Percentiles rank a stretch among this genome's conserved stretches.
Conservation (phyloP, 2,797 vertebrate species). For the Gymnocypris eckloni region DNA sequence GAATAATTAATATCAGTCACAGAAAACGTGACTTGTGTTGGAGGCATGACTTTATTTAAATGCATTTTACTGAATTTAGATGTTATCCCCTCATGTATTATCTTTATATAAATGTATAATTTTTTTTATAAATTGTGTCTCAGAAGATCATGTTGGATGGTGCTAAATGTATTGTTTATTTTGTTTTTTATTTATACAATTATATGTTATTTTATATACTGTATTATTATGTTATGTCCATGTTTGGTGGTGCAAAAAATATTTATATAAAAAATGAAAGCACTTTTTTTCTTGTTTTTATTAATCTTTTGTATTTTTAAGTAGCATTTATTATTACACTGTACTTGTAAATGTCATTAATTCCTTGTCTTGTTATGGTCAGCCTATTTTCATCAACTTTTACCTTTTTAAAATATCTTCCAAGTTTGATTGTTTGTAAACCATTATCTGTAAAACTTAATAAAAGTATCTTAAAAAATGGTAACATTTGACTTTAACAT, state of each 20-base stretch:
- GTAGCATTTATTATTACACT: background rate
- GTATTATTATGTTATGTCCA: background rate
- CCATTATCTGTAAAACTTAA: background rate
- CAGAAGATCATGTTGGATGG: background rate
- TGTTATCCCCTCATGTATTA: background rate
- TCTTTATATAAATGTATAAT: background rate
- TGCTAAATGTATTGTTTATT: background rate
- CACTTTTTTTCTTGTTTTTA: background rate
- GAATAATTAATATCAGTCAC: background rate
- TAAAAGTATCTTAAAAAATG: background rate
- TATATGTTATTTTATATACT: background rate
- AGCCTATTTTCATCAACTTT: background rate
- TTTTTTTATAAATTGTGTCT: background rate
- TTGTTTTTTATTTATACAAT: background rate
- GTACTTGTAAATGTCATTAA: background rate
- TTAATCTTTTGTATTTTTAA: background rate
- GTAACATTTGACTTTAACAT: background rate
- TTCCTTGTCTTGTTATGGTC: background rate
- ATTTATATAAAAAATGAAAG: background rate
- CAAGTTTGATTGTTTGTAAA: background rate
- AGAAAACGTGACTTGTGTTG: background rate
- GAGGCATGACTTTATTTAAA: background rate
- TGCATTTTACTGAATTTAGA: background rate
- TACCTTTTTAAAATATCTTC: background rate
- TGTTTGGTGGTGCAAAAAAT: background rate